Evolutionary conservation across 2,113 vertebrate species (phyloP).

Genomic region (Pristiophorus japonicus): DNA sequence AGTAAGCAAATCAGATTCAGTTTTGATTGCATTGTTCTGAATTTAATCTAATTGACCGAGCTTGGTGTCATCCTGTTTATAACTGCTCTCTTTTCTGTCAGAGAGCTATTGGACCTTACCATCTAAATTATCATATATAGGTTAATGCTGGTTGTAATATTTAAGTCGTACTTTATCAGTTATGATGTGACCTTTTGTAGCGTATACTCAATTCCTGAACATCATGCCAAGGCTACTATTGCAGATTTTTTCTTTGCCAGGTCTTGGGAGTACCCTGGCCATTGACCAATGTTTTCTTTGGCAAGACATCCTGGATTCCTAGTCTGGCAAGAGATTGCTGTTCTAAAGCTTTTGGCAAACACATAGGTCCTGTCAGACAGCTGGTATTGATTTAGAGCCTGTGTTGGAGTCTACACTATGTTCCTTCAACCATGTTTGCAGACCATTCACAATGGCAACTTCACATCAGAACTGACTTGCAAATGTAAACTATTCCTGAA

Average conservation of each 20-base stretch:
- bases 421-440: slow-evolving; percentile 31
- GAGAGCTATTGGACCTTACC: not conserved
- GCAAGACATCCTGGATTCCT: slow-evolving; percentile 61
- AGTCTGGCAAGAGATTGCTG: slow-evolving; percentile 62
- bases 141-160: not conserved
- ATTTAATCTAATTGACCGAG: not conserved
- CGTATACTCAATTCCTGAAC: slow-evolving; percentile 52
- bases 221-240: slow-evolving; percentile 58
- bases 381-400: slow-evolving; percentile 66
- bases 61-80: not conserved
- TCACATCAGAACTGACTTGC: not conserved
- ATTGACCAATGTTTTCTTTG: slow-evolving; percentile 72
- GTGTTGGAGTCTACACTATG: slow-evolving; percentile 64
- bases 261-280: slow-evolving; percentile 59
- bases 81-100: not conserved
- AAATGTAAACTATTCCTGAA: slow-evolving; percentile 15
- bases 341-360: slow-evolving; percentile 64
- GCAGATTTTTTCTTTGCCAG: slow-evolving; percentile 54
- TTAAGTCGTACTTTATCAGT: slow-evolving; percentile 37
- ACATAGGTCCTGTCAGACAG: slow-evolving; percentile 57
- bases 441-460: slow-evolving; percentile 22
- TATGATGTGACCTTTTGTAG: slow-evolving; percentile 59
- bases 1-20: not conserved
- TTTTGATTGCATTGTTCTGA: not conserved
- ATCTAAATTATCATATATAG: not conserved